A percentile compares a stretch with the other conserved stretches of the same genome.
Evolutionary conservation across 2,113 vertebrate genomes (phyloP).

Genomic region (Macheiramphus alcinus): DNA sequence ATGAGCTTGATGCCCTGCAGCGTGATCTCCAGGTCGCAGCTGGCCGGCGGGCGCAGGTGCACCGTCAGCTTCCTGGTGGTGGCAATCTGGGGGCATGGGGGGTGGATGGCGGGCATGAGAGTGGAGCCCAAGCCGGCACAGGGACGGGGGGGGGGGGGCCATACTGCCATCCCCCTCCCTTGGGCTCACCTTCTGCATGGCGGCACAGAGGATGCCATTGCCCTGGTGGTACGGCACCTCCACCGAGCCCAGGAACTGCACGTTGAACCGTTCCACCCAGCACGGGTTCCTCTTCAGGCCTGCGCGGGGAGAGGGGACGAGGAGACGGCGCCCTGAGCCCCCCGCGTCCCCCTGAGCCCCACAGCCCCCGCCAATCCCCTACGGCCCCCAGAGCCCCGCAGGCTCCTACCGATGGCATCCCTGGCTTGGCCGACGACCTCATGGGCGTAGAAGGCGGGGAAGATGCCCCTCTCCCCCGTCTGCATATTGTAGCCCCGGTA

Average conservation of each 20-base stretch:
- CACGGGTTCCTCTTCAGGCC: conserved; percentile 88
- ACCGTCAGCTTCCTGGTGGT: conserved; percentile 90
- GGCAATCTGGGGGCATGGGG: conserved; percentile 78
- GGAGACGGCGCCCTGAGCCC: neutral
- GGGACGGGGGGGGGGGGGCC: too few species aligned
- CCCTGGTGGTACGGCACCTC: conserved; percentile 96
- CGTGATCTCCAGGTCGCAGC: conserved; percentile 92
- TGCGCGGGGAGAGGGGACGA: neutral
- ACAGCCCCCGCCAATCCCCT: fast-evolving
- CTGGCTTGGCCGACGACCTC: conserved; percentile 86
- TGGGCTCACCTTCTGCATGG: conserved; percentile 91
- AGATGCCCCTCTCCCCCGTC: conserved; percentile 91
- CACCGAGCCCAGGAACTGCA: conserved; percentile 95
- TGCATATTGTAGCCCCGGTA: conserved; percentile 97
- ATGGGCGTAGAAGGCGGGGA: conserved; percentile 94
- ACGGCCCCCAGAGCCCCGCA: fast-evolving
- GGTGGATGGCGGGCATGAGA: too few species aligned
- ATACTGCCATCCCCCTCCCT: fast-evolving
- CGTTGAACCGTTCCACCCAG: conserved; percentile 90
- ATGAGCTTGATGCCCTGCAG: conserved; percentile 92
- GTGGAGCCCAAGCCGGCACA: too few species aligned
- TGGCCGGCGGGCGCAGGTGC: conserved; percentile 90
- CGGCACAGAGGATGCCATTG: conserved; percentile 92
- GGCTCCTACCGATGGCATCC: conserved; percentile 79
- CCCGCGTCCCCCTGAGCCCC: too few species aligned